These are phyloP conservation scores for Cryptops parisi DNA, from an alignment of 2,888 invertebrate genomes.

Conservation along the genomic window DNA sequence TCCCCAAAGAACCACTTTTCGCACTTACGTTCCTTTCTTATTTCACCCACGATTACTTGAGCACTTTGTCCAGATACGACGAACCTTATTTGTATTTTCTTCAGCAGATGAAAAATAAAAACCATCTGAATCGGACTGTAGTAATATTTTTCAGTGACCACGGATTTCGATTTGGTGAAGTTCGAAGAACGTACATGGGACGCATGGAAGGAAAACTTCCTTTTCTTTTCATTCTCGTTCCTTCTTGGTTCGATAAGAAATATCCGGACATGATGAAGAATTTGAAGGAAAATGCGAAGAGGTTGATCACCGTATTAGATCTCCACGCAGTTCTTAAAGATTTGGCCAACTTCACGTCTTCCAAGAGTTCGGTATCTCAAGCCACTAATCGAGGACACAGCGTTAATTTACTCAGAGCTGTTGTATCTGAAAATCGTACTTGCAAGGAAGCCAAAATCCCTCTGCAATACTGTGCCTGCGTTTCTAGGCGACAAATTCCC, in stretches of 20 bases:
- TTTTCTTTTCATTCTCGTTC: neutral
- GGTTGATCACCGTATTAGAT: neutral
- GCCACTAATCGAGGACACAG: neutral
- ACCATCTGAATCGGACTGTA: neutral
- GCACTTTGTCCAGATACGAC: neutral
- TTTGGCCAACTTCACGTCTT: neutral
- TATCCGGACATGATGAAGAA: neutral
- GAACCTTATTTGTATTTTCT: neutral
- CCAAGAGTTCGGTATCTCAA: neutral
- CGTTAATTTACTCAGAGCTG: neutral
- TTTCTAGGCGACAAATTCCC: no score
- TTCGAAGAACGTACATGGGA: neutral
- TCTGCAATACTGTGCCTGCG: neutral
- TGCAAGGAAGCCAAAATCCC: neutral
- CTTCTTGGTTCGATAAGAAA: neutral
- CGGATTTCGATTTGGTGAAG: conserved; percentile 1
- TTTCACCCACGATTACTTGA: neutral
- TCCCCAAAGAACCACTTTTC: conserved; percentile 1
- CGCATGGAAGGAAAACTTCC: neutral
- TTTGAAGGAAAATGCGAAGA: neutral
- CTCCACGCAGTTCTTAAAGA: neutral
- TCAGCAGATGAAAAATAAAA: neutral
- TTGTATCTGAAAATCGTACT: neutral
- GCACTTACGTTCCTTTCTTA: neutral
- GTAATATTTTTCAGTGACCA: conserved; percentile 9